phyloP scores from a whole-genome alignment of 2,797 vertebrate species.

The Enteromius anoplus region DNA sequence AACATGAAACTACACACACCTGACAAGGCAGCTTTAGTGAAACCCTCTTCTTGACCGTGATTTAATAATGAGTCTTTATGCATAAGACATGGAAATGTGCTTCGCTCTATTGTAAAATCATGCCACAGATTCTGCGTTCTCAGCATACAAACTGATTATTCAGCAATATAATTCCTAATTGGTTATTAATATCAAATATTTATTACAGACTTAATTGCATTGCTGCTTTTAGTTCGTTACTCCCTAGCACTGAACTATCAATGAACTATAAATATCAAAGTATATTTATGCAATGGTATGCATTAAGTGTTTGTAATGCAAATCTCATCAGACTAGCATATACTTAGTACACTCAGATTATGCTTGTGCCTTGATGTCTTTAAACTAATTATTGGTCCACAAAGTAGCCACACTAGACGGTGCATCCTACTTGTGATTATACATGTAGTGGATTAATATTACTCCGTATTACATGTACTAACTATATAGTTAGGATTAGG shows the following conservation, averaged over 20 bases:
- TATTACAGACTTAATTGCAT: neutral
- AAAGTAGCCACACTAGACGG: neutral
- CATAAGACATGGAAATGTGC: neutral
- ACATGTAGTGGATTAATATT: neutral
- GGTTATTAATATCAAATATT: too few species aligned
- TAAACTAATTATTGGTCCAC: neutral
- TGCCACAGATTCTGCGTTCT: neutral
- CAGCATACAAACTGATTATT: neutral
- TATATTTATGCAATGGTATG: neutral
- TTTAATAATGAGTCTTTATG: neutral
- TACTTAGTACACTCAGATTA: neutral
- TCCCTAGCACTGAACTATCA: neutral
- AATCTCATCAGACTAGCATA: neutral
- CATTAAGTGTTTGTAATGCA: neutral
- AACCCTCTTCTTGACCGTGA: neutral
- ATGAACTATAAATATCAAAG: neutral
- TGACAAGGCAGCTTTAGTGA: neutral
- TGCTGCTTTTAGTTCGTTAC: neutral
- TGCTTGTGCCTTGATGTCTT: neutral
- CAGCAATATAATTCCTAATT: too few species aligned
- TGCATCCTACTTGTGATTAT: neutral
- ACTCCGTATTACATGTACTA: neutral
- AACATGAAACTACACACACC: neutral
- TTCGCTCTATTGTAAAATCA: neutral
- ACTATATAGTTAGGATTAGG: neutral